Evolutionary conservation across 2,888 invertebrate genomes (phyloP), one percentile per base, ranked within the genome.

Genomic region (Didymodactylos carnosus): DNA sequence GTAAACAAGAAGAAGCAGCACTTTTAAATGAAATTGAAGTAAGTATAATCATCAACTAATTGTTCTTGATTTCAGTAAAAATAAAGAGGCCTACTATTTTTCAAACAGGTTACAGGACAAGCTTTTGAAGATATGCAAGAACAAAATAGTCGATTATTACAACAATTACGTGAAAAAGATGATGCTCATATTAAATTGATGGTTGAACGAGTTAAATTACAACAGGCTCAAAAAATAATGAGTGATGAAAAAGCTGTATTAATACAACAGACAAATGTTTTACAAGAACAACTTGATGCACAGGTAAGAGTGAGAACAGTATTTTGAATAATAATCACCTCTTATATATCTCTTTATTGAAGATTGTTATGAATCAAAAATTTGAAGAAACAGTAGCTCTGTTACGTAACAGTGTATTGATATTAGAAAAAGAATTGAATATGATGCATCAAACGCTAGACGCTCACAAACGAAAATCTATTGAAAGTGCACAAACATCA

Each of bases 101-200:
- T n/a, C n/a, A n/a, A n/a, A n/a, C n/a, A n/a, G n/a, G n/a, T n/a
- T n/a, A 98, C 97, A 0, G 97, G 97, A 0, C 95, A 95, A 83
- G 97, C 97, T 1, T 94, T 94, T 81, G 97, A 98, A 82, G 97
- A 98, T 80, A 94, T 95, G 94, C 95, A 97, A 53, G 74, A 74
- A 53, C 74, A 74, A 74, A 74, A 71, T 46, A 74, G 71, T 53
- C 74, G 74, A 41, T 27, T 74, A 46, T 71, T 74, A 43, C 71
- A 95, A 79, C 95, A 97, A 83, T 84, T 98, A 75, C 86, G 94
- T 4, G 95, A 97, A 83, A 95, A 97, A 77, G 83, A 83, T 77
- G 97, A 97, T 81, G 94, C 95, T 7, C 97, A 98, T 84, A 94
- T 98, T 83, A 95, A 97, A 84, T 87, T 97, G 8, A 95, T 98